Conservation (phyloP, 2,797 vertebrate genomes). For the Microctenopoma lineatum region DNA sequence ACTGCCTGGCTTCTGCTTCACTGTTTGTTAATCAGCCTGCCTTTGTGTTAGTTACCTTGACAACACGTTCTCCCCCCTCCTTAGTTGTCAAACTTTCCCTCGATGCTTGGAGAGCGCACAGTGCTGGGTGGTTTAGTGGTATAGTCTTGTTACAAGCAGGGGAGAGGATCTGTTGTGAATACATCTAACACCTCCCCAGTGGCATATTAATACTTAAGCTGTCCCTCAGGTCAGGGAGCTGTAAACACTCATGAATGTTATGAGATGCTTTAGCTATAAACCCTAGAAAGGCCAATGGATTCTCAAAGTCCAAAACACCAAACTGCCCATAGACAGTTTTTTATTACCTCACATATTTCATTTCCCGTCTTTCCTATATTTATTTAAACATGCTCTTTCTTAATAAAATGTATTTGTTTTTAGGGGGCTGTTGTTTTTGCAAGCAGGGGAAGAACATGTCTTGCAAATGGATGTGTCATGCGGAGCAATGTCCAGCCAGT, state of each 20-base stretch:
- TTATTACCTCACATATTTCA: background rate
- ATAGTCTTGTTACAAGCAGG: constrained; percentile 27
- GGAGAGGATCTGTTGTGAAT: constrained; percentile 40
- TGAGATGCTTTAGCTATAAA: constrained; percentile 49
- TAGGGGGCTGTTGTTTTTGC: constrained; percentile 56
- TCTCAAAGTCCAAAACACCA: constrained; percentile 21
- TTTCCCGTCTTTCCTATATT: background rate
- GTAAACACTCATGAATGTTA: constrained; percentile 55
- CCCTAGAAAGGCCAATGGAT: constrained; percentile 26
- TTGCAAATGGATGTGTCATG: constrained; percentile 71
- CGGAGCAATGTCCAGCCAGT: constrained; percentile 65
- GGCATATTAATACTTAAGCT: constrained; percentile 62
- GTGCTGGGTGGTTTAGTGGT: constrained; percentile 21
- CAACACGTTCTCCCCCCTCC: constrained; percentile 24
- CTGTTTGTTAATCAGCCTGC: constrained; percentile 45
- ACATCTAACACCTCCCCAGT: constrained; percentile 45
- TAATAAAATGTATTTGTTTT: constrained; percentile 23
- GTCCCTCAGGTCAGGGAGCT: constrained; percentile 56
- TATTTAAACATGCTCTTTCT: background rate
- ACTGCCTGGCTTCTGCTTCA: constrained; percentile 13
- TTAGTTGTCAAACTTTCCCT: constrained; percentile 25
- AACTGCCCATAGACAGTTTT: background rate
- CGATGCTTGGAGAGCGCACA: constrained; percentile 4
- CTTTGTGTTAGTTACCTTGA: constrained; percentile 48
- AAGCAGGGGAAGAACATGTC: constrained; percentile 50